Evolutionary conservation across 2,888 invertebrate species (phyloP).

Genomic region (Eugnorisma glareosa): DNA sequence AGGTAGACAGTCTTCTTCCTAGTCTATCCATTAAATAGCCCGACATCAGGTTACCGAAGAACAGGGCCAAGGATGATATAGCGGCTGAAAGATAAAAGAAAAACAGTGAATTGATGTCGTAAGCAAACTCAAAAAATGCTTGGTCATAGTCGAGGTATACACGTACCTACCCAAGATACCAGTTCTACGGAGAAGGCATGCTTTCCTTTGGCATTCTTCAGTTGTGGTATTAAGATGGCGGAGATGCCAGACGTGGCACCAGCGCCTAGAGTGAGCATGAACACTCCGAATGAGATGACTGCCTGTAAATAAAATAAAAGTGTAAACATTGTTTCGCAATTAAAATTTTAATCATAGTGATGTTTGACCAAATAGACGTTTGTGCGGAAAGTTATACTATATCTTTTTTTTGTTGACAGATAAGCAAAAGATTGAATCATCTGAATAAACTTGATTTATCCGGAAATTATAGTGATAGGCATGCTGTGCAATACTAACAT

Average conservation of each 20-base stretch:
- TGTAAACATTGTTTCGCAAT: neutral
- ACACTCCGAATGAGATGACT: constrained; percentile 89
- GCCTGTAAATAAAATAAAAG: constrained; percentile 77
- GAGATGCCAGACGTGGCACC: constrained; percentile 92
- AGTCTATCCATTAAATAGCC: constrained; percentile 91
- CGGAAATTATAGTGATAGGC: neutral
- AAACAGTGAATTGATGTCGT: constrained; percentile 14
- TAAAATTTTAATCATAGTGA: neutral
- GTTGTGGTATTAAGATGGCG: constrained; percentile 92
- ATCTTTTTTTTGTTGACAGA: neutral
- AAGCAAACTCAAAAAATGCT: neutral
- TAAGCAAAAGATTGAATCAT: constrained; percentile 18
- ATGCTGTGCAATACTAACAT: neutral
- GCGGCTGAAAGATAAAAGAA: constrained; percentile 88
- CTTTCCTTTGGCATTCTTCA: constrained; percentile 81
- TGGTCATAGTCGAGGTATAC: constrained; percentile 50
- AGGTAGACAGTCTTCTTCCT: constrained; percentile 90
- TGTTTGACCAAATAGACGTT: neutral
- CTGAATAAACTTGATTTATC: neutral
- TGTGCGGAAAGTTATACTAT: neutral
- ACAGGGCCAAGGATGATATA: constrained; percentile 91
- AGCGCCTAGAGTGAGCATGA: constrained; percentile 89
- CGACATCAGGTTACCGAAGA: constrained; percentile 91
- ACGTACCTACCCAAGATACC: constrained; percentile 92
- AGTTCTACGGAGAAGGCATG: constrained; percentile 84